A percentile compares a stretch with the other conserved stretches of the same genome.
Conservation (phyloP, 1,140 invertebrate species). For the Trichoplusia ni region DNA sequence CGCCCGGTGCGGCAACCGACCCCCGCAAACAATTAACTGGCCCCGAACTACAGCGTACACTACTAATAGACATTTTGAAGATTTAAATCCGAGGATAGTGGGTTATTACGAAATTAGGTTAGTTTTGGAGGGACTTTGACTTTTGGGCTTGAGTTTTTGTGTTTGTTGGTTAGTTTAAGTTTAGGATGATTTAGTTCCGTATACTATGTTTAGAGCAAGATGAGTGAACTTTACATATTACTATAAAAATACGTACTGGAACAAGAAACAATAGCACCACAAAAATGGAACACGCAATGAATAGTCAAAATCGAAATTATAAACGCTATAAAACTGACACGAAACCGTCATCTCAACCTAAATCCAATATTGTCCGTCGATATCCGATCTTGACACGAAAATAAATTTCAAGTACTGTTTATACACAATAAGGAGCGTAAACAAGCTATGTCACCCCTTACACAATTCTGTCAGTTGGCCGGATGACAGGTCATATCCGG, state of each 20-base stretch:
- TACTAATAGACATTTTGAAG: conserved; percentile 25
- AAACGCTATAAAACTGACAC: conserved; percentile 11
- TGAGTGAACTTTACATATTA: too few species aligned
- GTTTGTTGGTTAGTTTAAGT: too few species aligned
- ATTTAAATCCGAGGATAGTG: neutral
- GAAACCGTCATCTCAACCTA: neutral
- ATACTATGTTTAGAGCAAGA: too few species aligned
- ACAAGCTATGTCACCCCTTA: conserved; percentile 48
- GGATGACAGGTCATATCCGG: conserved; percentile 72
- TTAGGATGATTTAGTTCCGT: too few species aligned
- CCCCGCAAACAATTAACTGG: conserved; percentile 49
- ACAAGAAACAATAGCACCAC: too few species aligned
- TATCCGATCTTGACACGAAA: conserved; percentile 28
- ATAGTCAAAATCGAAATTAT: conserved; percentile 2
- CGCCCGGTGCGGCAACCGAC: conserved; percentile 35
- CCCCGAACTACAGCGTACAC: conserved; percentile 18
- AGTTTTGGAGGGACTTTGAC: too few species aligned
- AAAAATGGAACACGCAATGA: too few species aligned
- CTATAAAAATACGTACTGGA: too few species aligned
- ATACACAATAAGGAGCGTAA: conserved; percentile 47
- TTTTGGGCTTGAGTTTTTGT: too few species aligned
- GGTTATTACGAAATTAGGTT: too few species aligned
- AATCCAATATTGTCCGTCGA: conserved; percentile 21
- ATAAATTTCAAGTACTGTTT: conserved; percentile 48
- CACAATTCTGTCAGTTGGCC: conserved; percentile 51